Evolutionary conservation across 2,797 vertebrate genomes (phyloP).

Genomic region (Lindbergichthys nudifrons): DNA sequence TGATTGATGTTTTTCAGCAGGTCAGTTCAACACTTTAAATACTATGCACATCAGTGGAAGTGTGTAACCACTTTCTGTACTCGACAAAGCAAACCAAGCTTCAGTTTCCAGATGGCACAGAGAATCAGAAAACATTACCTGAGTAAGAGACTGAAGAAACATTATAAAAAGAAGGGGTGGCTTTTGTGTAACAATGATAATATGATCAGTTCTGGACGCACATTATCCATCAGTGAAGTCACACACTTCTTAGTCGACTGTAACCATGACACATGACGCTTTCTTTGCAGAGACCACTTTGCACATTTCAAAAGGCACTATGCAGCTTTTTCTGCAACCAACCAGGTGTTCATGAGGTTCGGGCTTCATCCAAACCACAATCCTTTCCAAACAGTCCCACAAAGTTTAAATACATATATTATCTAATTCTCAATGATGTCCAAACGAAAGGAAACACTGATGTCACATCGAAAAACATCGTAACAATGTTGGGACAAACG

Average conservation of each 20-base stretch:
- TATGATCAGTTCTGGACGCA: not conserved
- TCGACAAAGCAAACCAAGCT: not conserved
- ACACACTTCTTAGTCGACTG: not conserved
- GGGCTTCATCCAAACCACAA: not conserved
- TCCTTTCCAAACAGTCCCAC: not conserved
- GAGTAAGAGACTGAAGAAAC: not conserved
- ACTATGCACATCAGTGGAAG: not conserved
- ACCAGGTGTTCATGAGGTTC: no score
- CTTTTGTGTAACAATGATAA: not conserved
- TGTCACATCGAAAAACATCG: not conserved
- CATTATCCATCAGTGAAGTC: not conserved
- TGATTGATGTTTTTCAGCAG: not conserved
- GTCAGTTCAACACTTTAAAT: not conserved
- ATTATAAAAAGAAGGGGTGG: fast-evolving
- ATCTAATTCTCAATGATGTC: not conserved
- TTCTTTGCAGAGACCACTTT: not conserved
- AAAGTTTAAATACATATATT: not conserved
- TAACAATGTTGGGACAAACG: not conserved
- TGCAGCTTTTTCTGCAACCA: no score
- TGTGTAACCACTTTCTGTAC: not conserved
- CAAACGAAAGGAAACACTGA: not conserved
- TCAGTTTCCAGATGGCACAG: not conserved
- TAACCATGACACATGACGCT: not conserved
- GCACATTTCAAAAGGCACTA: not conserved
- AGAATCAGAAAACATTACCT: not conserved